Base-by-base conservation (phyloP, 2,888 invertebrate genomes). In the Allolobophora icterica region DNA sequence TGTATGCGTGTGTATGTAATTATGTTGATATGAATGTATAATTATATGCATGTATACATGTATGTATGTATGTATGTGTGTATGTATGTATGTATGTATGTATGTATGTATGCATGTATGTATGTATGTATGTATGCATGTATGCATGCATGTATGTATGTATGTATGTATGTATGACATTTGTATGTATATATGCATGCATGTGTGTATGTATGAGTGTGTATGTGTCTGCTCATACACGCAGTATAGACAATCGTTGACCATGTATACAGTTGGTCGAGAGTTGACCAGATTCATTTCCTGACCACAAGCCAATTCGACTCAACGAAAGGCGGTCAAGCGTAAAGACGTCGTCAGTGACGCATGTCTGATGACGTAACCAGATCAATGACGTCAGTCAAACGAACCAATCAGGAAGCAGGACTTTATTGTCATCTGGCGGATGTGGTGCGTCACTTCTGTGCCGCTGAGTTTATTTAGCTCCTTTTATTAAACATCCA, bases 301-400 rank as follows among this genome's bases (percentile, higher is more conserved):
- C 71, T 71, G 71, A 71, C 71, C 71, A 71, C 6, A n/a, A 71
- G 1, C 71, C 71, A 71, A 52, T 17, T 71, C 13, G n/a, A 71
- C 71, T n/a, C 71, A n/a, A n/a, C 13, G 71, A 71, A 71, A 71
- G 24, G 52, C 11, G 11, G 71, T 30, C 71, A 71, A n/a, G 30
- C 71, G 71, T 71, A 71, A 71, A n/a, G 71, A 71, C n/a, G 71
- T n/a, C 71, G 71, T n/a, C 71, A 71, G 11, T 71, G 71, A n/a
- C 71, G 11, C 58, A 58, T 58, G 58, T 52, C 17, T 52, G 17
- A 52, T 15, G 52, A 17, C 52, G 52, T 58, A 24, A 58, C 13
- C 58, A 58, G 58, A 58, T 58, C 30, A 58, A 58, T 58, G 58
- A 58, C 58, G 58, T 58, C 24, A 58, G 58, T 58, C 58, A 30